phyloP scores from a whole-genome alignment of 2,113 vertebrate genomes.

The Gymnocephalus cernua region DNA sequence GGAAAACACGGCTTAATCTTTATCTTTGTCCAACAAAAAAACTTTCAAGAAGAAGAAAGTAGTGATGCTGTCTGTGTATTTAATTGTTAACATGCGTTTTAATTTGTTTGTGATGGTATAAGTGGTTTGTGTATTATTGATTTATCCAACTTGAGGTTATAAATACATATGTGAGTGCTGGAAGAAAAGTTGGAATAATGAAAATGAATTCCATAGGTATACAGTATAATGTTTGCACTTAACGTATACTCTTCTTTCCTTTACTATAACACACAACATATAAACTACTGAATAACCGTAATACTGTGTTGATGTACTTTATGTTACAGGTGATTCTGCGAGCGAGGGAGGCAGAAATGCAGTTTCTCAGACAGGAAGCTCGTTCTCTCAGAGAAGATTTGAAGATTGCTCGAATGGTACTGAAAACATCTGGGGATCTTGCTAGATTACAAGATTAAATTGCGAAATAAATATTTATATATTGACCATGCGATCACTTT shows the following conservation, averaged over 20 bases:
- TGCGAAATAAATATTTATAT: not conserved
- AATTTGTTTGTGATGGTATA: not conserved
- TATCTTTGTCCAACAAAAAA: not conserved
- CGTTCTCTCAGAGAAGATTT: slow-evolving; percentile 91
- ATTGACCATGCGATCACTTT: too few relatives aligned
- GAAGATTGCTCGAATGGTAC: slow-evolving; percentile 90
- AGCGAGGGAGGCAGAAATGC: slow-evolving; percentile 93
- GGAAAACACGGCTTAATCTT: not conserved
- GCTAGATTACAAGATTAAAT: not conserved
- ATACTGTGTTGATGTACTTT: not conserved
- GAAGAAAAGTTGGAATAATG: not conserved
- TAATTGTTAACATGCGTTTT: not conserved
- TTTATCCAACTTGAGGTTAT: not conserved
- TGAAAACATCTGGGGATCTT: not conserved
- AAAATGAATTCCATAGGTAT: not conserved
- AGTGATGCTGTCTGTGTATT: not conserved
- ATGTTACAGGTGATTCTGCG: slow-evolving; percentile 88
- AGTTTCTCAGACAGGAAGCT: slow-evolving; percentile 95
- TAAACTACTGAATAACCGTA: too few relatives aligned
- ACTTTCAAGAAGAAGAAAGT: not conserved
- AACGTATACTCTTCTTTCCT: not conserved
- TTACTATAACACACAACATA: not conserved
- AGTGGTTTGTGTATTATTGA: not conserved
- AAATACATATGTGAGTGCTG: not conserved
- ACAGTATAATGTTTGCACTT: not conserved